Evolutionary conservation across 2,888 invertebrate genomes (phyloP).

Genomic region (Linhomoeus sp.): DNA sequence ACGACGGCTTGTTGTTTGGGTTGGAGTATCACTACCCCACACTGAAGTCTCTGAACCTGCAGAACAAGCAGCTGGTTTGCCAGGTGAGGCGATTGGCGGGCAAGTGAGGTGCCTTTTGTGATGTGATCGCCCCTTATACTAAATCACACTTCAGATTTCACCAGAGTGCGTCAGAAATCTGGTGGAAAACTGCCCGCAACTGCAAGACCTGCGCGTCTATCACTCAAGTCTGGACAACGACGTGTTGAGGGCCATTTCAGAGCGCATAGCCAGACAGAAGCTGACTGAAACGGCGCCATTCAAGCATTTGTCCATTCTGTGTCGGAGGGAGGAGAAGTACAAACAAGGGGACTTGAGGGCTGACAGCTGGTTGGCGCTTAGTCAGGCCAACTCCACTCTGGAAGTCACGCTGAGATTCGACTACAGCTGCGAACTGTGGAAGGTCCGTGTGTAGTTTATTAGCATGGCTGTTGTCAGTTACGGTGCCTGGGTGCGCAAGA

Average conservation of each 20-base stretch:
- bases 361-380: slow-evolving; percentile 19
- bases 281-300: slow-evolving; percentile 7
- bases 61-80: slow-evolving; percentile 24
- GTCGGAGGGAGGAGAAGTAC: slow-evolving; percentile 26
- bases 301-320: slow-evolving; percentile 20
- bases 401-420: slow-evolving; percentile 27
- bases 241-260: no score
- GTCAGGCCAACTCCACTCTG: slow-evolving; percentile 14
- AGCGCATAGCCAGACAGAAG: no score
- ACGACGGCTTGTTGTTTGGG: slow-evolving; percentile 20
- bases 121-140: no score
- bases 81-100: no score
- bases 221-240: slow-evolving; percentile 15
- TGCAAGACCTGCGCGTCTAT: slow-evolving; percentile 20
- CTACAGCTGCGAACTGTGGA: slow-evolving; percentile 24
- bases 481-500: no score
- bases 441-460: no score
- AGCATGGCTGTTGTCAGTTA: no score
- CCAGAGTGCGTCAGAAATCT: slow-evolving; percentile 18
- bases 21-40: slow-evolving; percentile 19
- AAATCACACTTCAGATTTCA: slow-evolving; percentile 8
- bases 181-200: slow-evolving; percentile 18
- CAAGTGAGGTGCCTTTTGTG: no score
- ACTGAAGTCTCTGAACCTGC: slow-evolving; percentile 22
- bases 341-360: slow-evolving; percentile 14